Base-by-base conservation (phyloP, 2,113 vertebrate genomes). In the Spea bombifrons region DNA sequence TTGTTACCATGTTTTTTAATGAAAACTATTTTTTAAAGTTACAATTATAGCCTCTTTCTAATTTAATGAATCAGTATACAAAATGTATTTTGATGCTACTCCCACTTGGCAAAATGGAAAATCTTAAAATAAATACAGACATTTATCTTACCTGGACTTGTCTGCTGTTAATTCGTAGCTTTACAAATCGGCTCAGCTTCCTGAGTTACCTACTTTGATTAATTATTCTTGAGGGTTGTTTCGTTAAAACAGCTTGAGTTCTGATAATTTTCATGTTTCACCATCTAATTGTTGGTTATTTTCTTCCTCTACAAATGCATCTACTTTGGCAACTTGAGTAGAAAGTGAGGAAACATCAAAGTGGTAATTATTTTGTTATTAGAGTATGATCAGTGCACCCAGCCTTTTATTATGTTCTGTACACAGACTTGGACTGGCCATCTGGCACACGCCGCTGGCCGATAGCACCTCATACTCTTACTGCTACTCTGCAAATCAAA, bases 201-300 rank as follows among this genome's bases (percentile, higher is more conserved):
- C 48, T 4, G 50, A 52, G 30, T 45, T 55, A 75, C n/a, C 64
- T 44, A n/a, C 61, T 45, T 59, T 61, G 63, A n/a, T 75, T 45
- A 16, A 66, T 75, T 16, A 3, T 48, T 52, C 8, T 52, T 75
- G 50, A 44, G 47, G 50, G 5, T 17, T 64, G 57, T 67, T 75
- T 75, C 64, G 64, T 45, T 67, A 47, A 53, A 53, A 66, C 52
- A 75, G 48, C 49, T 66, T 10, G 43, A 53, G 53, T 53, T 17
- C 46, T 75, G 66, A 65, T 44, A 64, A 9, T 30, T 12, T 44
- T 30, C 13, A 49, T 48, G 17, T 9, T 75, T 65, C 65, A 65
- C 61, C 55, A 59, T 5, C 15, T 59, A 59, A 59, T 59, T 59
- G 55, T 13, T 59, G 55, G 8, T 13, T 9, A 59, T 59, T 1